Evolutionary conservation across 2,797 vertebrate genomes (phyloP), one percentile per base, ranked within the genome.

Genomic region (Hoplostethus atlanticus): DNA sequence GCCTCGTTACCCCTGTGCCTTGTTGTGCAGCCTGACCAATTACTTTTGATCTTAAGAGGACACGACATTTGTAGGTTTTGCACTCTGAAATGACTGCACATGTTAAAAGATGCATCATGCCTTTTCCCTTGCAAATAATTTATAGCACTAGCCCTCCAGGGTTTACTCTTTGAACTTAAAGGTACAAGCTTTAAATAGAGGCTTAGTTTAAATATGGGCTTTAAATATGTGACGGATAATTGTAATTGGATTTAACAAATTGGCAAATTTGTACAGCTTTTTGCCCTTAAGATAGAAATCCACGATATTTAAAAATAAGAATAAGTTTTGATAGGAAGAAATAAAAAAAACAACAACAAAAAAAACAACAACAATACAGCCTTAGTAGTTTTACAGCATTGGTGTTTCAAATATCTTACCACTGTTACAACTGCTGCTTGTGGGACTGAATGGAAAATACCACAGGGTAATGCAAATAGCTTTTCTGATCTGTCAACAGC

Each of bases 11-110:
- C 89, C 92, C 66, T 83, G 89, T 80, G 89, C 83, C 91, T 89
- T 91, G 90, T 92, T 93, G 87, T 92, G 92, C 91, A 93, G 96
- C 94, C 96, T 95, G 96, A 96, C 96, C 97, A 98, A 95, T 93
- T 95, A 94, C 95, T 94, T 96, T 94, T 98, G 97, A 98, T 95
- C 93, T 91, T 98, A 95, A 99, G 95, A 96, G 95, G 96, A 98
- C 95, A 86, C 96, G 97, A 95, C 97, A 98, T 97, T 93, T 97
- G 95, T 96, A 95, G 92, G 93, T 90, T 94, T 92, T 93, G 93
- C 93, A 93, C 93, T 94, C 91, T 90, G 94, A 93, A 94, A 94
- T 96, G 96, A 96, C 94, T 96, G 96, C 95, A 97, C 96, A 95
- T 93, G 96, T 98, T 97, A 96, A 94, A 97, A 95, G 93, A 95